Base-by-base conservation (phyloP, 92 coral and sea anemone species). In the Epizoanthus stellaris region DNA sequence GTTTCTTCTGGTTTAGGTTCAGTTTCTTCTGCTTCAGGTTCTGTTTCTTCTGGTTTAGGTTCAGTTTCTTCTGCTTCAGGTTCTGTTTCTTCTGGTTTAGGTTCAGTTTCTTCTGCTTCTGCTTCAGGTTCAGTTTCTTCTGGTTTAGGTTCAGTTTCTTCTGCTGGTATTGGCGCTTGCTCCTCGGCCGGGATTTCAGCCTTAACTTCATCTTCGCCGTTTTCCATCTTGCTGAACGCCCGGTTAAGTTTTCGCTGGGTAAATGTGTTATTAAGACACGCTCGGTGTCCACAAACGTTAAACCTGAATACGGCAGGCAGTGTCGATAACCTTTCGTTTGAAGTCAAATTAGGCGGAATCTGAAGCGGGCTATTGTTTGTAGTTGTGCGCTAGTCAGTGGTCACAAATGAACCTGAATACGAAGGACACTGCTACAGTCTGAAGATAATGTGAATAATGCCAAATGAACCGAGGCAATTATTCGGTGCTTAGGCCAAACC, bases 331-430 rank as follows among this genome's bases (percentile, higher is more conserved):
- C 45, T 42, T 21, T 20, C 72, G 40, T 61, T 42, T 79, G 16
- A 45, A 63, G 57, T 63, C 71, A 75, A 36, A 36, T 75, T 75
- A 62, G n/a, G n/a, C 1, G 70, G 70, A 77, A 61, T 43, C 70
- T 66, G 70, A 63, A 62, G 40, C 71, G 39, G 34, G 14, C 57
- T 79, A 79, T 79, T 79, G 83, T 79, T 79, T 79, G 71, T 43
- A 63, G 16, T 5, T 79, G 11, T 58, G 49, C 83, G 59, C 83
- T 49, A n/a, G n/a, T n/a, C n/a, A 49, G 56, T 49, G 56, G 56
- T 49, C 56, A 30, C 83, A 40, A 58, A 3, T 20, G 71, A 63
- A 15, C 42, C 5, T 12, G 16, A 38, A 54, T 53, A n/a, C 17
- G 59, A 43, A 65, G n/a, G 68, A 64, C 56, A 4, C 11, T 7